These are phyloP conservation scores for Bradypodion ventrale DNA, from an alignment of 2,797 vertebrate genomes.

Conservation along the genomic window DNA sequence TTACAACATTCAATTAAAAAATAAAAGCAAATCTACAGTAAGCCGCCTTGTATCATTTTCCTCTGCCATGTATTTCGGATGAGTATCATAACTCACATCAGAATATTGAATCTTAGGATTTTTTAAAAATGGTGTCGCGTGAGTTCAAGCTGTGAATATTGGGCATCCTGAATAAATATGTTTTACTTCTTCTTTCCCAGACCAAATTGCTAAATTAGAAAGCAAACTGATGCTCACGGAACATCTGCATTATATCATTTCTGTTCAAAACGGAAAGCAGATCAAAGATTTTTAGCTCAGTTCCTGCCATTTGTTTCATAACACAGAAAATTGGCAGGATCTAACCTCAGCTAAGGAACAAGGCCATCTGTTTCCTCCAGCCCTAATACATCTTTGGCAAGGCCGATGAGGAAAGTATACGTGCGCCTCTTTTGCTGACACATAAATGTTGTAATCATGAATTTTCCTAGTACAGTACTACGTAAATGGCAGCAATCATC, in stretches of 20 bases:
- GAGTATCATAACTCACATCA: not conserved
- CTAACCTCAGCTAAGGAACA: not conserved
- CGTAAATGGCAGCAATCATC: slow-evolving; percentile 48
- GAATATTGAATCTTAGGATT: not conserved
- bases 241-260: slow-evolving; percentile 11
- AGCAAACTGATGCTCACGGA: not conserved
- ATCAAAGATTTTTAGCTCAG: slow-evolving; percentile 17
- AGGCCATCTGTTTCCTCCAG: slow-evolving; percentile 9
- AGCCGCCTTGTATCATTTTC: not conserved
- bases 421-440: slow-evolving; percentile 22
- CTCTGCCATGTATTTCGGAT: slow-evolving; percentile 20
- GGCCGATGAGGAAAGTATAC: not conserved
- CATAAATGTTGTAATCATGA: slow-evolving; percentile 57
- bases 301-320: slow-evolving; percentile 37
- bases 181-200: not conserved
- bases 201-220: slow-evolving; percentile 25
- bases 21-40: too few species aligned
- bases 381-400: slow-evolving; percentile 22
- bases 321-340: slow-evolving; percentile 34
- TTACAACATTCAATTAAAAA: too few species aligned
- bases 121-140: slow-evolving; percentile 3
- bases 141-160: not conserved
- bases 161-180: not conserved
- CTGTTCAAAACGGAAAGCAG: slow-evolving; percentile 20
- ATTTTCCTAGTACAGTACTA: slow-evolving; percentile 53